phyloP scores from a whole-genome alignment of 2,888 invertebrate species.

The Electrophaes corylata region DNA sequence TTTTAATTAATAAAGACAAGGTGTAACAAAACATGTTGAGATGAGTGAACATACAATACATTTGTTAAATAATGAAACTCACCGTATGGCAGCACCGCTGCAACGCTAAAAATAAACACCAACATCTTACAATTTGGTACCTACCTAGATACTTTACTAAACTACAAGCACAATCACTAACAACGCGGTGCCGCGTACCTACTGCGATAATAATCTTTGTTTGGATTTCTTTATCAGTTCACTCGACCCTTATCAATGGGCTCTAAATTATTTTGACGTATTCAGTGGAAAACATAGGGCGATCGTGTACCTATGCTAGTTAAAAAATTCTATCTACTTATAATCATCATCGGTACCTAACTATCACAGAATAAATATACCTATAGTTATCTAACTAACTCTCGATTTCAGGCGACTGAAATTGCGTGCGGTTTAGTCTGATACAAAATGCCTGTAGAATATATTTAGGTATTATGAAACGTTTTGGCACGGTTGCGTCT shows the following conservation, averaged over 20 bases:
- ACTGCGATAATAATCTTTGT: conserved; percentile 72
- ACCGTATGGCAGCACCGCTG: conserved; percentile 62
- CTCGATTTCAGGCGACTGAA: background rate
- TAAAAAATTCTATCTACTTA: conserved; percentile 12
- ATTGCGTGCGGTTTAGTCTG: background rate
- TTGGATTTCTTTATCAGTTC: conserved; percentile 62
- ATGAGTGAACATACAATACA: background rate
- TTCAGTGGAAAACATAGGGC: conserved; percentile 54
- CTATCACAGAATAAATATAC: background rate
- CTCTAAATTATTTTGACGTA: conserved; percentile 69
- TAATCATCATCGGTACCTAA: background rate
- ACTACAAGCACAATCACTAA: conserved; percentile 43
- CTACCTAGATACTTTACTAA: conserved; percentile 36
- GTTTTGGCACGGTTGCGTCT: conserved; percentile 42
- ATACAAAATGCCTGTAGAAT: background rate
- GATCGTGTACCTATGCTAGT: conserved; percentile 5
- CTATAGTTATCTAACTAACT: background rate
- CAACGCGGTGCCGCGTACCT: conserved; percentile 49
- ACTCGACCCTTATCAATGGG: conserved; percentile 62
- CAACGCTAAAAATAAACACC: conserved; percentile 54
- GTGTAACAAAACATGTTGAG: conserved; percentile 51
- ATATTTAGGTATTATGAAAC: conserved; percentile 22
- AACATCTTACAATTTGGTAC: conserved; percentile 58
- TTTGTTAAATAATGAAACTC: conserved; percentile 34
- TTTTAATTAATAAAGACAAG: conserved; percentile 40